Percentiles rank a stretch among this genome's conserved stretches.
Evolutionary conservation across 1,140 invertebrate species (phyloP).

Genomic region (Diachasma alloeum): DNA sequence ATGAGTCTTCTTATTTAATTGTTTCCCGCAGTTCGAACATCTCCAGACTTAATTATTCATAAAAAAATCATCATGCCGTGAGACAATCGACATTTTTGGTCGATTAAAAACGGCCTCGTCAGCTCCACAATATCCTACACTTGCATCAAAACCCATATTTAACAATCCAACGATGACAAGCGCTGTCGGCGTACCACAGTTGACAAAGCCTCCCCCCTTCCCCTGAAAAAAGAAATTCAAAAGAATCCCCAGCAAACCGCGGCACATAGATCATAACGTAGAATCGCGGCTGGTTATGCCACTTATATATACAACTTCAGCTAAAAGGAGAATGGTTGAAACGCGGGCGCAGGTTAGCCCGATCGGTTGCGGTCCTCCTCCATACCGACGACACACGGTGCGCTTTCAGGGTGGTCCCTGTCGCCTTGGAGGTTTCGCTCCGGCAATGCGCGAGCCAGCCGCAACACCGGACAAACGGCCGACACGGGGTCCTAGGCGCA

Average conservation of each 20-base stretch:
- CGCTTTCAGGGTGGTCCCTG: conserved; percentile 53
- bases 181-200: background rate
- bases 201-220: too few relatives aligned
- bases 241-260: background rate
- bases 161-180: background rate
- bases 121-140: background rate
- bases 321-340: background rate
- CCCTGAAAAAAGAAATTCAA: background rate
- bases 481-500: conserved; percentile 9
- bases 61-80: too few relatives aligned
- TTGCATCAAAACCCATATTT: background rate
- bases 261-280: conserved; percentile 20
- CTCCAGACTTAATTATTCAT: too few relatives aligned
- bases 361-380: conserved; percentile 18
- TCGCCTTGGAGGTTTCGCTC: background rate
- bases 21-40: too few relatives aligned
- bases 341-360: background rate
- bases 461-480: conserved; percentile 45
- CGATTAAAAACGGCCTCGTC: too few relatives aligned
- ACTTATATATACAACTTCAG: background rate
- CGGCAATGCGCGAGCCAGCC: background rate
- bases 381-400: conserved; percentile 30
- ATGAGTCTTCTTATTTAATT: too few relatives aligned
- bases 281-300: background rate
- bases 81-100: too few relatives aligned